These are phyloP conservation scores for Sitophilus oryzae DNA, from an alignment of 1,140 invertebrate genomes.

Conservation along the genomic window DNA sequence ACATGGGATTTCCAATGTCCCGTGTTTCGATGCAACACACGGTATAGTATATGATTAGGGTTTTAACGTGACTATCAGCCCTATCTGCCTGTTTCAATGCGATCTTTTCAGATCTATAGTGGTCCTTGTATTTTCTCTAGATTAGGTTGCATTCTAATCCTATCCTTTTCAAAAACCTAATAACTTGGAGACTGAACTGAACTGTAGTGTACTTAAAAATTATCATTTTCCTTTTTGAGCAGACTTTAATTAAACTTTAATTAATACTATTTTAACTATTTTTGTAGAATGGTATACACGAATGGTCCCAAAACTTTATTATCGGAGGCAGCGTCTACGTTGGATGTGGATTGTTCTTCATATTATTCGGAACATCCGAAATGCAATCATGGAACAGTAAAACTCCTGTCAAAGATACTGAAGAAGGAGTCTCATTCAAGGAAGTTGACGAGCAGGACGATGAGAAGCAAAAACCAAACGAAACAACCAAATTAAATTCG, in stretches of 20 bases:
- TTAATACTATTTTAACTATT: slow-evolving; percentile 7
- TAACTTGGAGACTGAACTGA: too few species aligned
- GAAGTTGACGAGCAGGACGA: slow-evolving; percentile 7
- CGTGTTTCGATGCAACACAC: too few species aligned
- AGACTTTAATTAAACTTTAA: not conserved
- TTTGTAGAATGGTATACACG: slow-evolving; percentile 50
- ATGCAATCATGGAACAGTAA: slow-evolving; percentile 46
- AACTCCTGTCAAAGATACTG: not conserved
- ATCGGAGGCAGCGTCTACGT: slow-evolving; percentile 51
- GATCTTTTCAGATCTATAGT: too few species aligned
- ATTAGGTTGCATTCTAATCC: too few species aligned
- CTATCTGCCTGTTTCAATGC: too few species aligned
- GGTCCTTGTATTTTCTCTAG: too few species aligned
- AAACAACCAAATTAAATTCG: slow-evolving; percentile 14
- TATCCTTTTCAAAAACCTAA: too few species aligned
- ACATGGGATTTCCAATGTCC: too few species aligned
- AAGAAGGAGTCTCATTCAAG: slow-evolving; percentile 11
- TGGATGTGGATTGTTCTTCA: slow-evolving; percentile 49
- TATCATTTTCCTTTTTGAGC: too few species aligned
- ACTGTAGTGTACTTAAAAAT: too few species aligned
- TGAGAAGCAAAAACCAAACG: slow-evolving; percentile 3
- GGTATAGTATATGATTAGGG: too few species aligned
- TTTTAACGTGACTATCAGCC: too few species aligned
- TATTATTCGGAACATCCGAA: slow-evolving; percentile 46
- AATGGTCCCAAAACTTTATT: slow-evolving; percentile 58